These are phyloP conservation scores for Amitus sp. DNA, from an alignment of 2,888 invertebrate genomes.

Conservation along the genomic window DNA sequence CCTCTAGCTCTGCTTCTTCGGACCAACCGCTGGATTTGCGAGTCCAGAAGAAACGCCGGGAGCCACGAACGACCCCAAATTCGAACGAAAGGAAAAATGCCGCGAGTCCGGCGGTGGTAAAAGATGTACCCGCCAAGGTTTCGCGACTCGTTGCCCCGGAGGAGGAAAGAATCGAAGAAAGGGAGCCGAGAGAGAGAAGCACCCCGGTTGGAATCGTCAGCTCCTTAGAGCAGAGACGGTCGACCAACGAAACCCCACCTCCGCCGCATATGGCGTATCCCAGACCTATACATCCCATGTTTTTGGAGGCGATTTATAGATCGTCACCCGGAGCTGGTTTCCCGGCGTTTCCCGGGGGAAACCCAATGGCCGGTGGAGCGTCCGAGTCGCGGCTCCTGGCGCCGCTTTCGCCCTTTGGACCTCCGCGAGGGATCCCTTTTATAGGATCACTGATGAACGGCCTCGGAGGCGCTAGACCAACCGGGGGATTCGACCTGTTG, in stretches of 20 bases:
- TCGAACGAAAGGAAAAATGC: constrained; percentile 14
- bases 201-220: constrained; percentile 19
- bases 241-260: constrained; percentile 56
- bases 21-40: constrained; percentile 60
- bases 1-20: constrained; percentile 19
- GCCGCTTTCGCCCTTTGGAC: constrained; percentile 73
- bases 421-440: constrained; percentile 78
- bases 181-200: constrained; percentile 26
- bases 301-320: constrained; percentile 65
- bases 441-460: constrained; percentile 79
- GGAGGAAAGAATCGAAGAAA: constrained; percentile 39
- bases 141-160: too few species aligned
- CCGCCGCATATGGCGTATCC: constrained; percentile 80
- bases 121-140: background rate
- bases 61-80: constrained; percentile 53
- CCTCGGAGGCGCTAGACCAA: constrained; percentile 71
- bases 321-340: constrained; percentile 46
- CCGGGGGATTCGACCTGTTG: constrained; percentile 70
- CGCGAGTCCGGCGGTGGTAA: constrained; percentile 2
- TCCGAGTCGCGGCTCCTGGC: constrained; percentile 72
- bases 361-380: constrained; percentile 44
- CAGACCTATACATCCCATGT: constrained; percentile 82
- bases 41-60: constrained; percentile 52
- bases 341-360: constrained; percentile 69
- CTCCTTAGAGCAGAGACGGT: constrained; percentile 29